A percentile compares a stretch with the other conserved stretches of the same genome.
phyloP scores from a whole-genome alignment of 2,113 vertebrate genomes.

The Mirza zaza region DNA sequence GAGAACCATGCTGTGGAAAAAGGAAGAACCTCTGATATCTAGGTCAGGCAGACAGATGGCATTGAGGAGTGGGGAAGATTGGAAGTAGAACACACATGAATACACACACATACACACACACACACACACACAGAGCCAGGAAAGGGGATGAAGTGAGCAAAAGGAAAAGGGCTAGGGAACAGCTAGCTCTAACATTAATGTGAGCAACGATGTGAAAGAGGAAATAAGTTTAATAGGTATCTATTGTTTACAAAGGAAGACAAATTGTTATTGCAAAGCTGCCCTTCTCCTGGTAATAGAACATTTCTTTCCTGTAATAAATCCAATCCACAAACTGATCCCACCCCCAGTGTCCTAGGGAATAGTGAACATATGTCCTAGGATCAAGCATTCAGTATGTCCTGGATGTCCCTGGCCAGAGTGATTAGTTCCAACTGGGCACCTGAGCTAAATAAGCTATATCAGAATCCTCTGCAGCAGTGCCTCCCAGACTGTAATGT shows the following conservation, averaged over 20 bases:
- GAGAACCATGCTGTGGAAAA: not conserved
- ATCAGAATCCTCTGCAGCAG: not conserved
- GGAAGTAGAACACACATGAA: not conserved
- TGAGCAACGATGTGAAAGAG: not conserved
- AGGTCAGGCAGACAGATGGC: slow-evolving; percentile 69
- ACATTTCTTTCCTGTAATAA: not conserved
- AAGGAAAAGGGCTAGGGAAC: not conserved
- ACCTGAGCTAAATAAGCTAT: not conserved
- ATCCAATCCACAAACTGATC: not conserved
- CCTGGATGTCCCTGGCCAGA: not conserved
- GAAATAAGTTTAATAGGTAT: not conserved
- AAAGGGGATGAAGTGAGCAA: not conserved
- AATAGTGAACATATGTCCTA: not conserved
- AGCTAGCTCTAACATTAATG: not conserved
- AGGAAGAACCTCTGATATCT: slow-evolving; percentile 13
- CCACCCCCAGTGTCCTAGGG: not conserved
- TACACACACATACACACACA: not conserved
- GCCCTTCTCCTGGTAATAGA: not conserved
- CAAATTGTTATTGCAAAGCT: too few species aligned
- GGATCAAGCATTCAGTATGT: not conserved
- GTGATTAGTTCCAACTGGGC: not conserved
- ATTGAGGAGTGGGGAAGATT: not conserved
- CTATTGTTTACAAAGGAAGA: not conserved
- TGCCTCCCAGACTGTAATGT: not conserved
- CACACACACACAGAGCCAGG: too few species aligned